Conservation (phyloP, 2,888 invertebrate species). For the Helleia helle region DNA sequence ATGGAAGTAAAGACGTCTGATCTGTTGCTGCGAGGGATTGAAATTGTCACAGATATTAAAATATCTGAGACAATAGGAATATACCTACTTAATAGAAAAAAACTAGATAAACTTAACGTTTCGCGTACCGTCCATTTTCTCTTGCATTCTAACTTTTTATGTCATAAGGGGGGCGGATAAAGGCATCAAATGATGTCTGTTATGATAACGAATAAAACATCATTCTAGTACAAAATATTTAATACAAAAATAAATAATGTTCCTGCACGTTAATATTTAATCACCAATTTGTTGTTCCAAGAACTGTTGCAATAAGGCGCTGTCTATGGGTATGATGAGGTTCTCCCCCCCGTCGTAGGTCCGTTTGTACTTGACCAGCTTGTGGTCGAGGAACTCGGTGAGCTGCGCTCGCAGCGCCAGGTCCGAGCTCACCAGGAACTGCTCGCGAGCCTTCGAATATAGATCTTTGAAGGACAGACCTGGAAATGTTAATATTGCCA, state of each 20-base stretch:
- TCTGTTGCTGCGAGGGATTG: too few relatives aligned
- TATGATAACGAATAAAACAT: too few relatives aligned
- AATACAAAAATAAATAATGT: neutral
- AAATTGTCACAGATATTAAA: too few relatives aligned
- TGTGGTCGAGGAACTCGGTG: constrained; percentile 96
- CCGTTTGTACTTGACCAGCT: constrained; percentile 87
- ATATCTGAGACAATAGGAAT: too few relatives aligned
- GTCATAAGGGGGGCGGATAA: too few relatives aligned
- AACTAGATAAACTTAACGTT: too few relatives aligned
- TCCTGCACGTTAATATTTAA: constrained; percentile 9
- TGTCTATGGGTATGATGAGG: constrained; percentile 85
- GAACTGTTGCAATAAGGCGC: constrained; percentile 83
- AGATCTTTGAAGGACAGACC: constrained; percentile 92
- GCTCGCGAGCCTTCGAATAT: constrained; percentile 88
- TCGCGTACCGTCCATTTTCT: too few relatives aligned
- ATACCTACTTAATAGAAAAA: too few relatives aligned
- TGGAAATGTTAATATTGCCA: constrained; percentile 38
- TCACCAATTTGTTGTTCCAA: constrained; percentile 77
- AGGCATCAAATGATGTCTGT: too few relatives aligned
- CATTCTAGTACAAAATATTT: neutral
- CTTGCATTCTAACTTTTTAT: too few relatives aligned
- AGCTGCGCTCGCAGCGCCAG: constrained; percentile 91
- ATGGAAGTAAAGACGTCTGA: too few relatives aligned
- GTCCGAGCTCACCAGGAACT: constrained; percentile 94
- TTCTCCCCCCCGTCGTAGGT: constrained; percentile 88